Base-by-base conservation (phyloP, 2,888 invertebrate genomes). In the Chydorus sphaericus region DNA sequence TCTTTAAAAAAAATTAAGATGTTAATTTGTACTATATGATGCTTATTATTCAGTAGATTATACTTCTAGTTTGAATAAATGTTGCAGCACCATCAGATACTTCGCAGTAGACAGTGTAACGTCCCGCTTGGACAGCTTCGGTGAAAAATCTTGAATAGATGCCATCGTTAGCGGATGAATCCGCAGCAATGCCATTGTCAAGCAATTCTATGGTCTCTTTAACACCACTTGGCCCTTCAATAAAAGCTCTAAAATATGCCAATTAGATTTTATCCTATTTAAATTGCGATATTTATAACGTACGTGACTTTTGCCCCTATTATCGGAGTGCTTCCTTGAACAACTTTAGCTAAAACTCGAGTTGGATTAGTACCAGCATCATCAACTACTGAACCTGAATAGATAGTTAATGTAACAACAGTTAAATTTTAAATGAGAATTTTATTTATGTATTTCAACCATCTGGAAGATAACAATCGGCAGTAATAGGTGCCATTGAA, bases 121-220 rank as follows among this genome's bases (percentile, higher is more conserved):
- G 48, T 2, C 54, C 54, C 18, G 26, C 26, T 2, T 14, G 3
- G 28, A 14, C 28, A 4, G 44, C 7, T 14, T 26, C 11, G 2
- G 56, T 52, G 44, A 59, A 58, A 38, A 56, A 60, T 16, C 38
- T 51, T 10, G 53, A 57, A 37, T 60, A 60, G 36, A 60, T 53
- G 6, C 60, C 60, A 29, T 60, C 60, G 16, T 60, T 48, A 1
- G 44, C 37, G n/a, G 51, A 48, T 11, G 48, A n/a, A 37, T 60
- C 60, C 1, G 60, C 58, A 11, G 55, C 59, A 11, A n/a, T 29
- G 8, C 59, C 58, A n/a, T 57, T 54, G 44, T 60, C 60, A 14
- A 48, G 10, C 23, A 59, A 30, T 5, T 39, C 44, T 11, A 59
- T 10, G 20, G 18, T 33, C 4, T 48, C 16, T 14, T 30, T 6